Percentiles rank a stretch among this genome's conserved stretches.
phyloP scores from a whole-genome alignment of 2,888 invertebrate species.

The Microplitis manilae region DNA sequence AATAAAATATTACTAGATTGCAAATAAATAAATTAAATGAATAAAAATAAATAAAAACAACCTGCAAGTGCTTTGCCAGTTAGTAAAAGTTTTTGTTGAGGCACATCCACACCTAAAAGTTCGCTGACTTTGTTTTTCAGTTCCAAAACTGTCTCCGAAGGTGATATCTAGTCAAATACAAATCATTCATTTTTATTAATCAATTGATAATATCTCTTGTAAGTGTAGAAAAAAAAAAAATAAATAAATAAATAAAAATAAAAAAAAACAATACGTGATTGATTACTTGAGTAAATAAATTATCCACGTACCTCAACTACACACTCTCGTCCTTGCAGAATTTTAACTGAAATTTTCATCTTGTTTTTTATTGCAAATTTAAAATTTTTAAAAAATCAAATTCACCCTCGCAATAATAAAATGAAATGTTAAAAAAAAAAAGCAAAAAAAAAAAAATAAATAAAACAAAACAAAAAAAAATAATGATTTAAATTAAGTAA shows the following conservation, averaged over 20 bases:
- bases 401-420: too few species aligned
- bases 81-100: constrained; percentile 81
- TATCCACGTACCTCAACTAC: constrained; percentile 73
- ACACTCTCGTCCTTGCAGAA: constrained; percentile 82
- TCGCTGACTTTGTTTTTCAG: constrained; percentile 80
- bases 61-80: constrained; percentile 79
- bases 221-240: neutral
- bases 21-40: neutral
- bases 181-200: constrained; percentile 27
- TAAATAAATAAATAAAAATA: constrained; percentile 15
- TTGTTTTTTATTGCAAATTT: constrained; percentile 47
- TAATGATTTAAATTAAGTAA: neutral
- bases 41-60: constrained; percentile 42
- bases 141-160: constrained; percentile 75
- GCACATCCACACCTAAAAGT: constrained; percentile 78
- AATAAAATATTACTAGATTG: neutral
- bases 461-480: neutral
- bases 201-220: neutral
- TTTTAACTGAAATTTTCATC: constrained; percentile 84
- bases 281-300: constrained; percentile 7
- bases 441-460: neutral
- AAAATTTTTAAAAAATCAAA: neutral
- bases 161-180: constrained; percentile 61
- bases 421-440: neutral
- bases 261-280: constrained; percentile 1